Base-by-base conservation (phyloP, 2,113 vertebrate genomes). In the Calyptomena viridis region DNA sequence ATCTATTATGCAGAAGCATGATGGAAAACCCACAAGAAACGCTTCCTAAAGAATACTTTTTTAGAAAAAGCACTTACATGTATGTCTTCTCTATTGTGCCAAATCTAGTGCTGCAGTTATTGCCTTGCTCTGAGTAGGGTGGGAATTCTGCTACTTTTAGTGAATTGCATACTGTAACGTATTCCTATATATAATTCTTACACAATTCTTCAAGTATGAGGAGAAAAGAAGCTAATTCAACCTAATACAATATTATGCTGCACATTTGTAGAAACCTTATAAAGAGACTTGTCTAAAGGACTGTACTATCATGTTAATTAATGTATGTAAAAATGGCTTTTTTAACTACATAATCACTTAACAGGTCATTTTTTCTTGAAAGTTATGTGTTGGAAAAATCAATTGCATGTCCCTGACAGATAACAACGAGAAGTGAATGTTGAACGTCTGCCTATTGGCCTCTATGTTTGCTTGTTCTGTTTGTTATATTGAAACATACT, bases 61-160 rank as follows among this genome's bases (percentile, higher is more conserved):
- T 81, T 59, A 67, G 44, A 55, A 74, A 94, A 93, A 71, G 1
- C 9, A 74, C 47, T 88, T 86, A 30, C 3, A 67, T 23, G 12
- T 56, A 67, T 25, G 14, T 56, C 39, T 44, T 91, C 59, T 74
- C 85, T 66, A 40, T 31, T 78, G 55, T 84, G 71, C 68, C 90
- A 91, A 92, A 68, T 27, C 23, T 90, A 87, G 88, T 71, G 72
- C 39, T 92, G 47, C 79, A 90, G 33, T 83, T 88, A 84, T 23
- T 93, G 82, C 72, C 92, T 88, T 95, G 64, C 50, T 87, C 74
- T 93, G 77, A 68, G 46, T 66, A 85, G 59, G 56, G 30, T 80
- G 63, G 76, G 80, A 85, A 95, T 95, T 85, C 59, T 90, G 35
- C 50, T 96, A 71, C 72, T 94, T 96, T 86, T 52, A 92, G 59